Evolutionary conservation across 1,140 invertebrate genomes (phyloP), one percentile per base, ranked within the genome.

Genomic region (Brachionus paranguensis): DNA sequence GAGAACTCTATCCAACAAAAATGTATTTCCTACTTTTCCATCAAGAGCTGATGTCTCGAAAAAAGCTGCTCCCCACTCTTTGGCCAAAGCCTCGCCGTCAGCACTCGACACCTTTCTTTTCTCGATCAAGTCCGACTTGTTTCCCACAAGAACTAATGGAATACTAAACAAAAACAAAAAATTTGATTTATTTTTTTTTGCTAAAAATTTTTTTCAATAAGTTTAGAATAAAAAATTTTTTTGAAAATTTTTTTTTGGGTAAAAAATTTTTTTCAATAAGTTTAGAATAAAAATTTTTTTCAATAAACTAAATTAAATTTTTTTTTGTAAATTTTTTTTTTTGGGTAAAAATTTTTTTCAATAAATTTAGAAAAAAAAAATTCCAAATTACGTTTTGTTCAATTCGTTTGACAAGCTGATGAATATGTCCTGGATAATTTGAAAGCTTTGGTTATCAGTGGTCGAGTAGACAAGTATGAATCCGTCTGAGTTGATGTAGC

Each of bases 381-480:
- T 29, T 29, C 2, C 3, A n/a, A n/a, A n/a, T 37, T 76, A 76
- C 72, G n/a, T 41, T 43, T 41, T 68, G 53, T 64, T 81, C n/a
- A 81, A 27, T 47, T 81, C 78, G 41, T 43, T 55, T 2, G 37
- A 41, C 43, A 81, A 47, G 12, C 37, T 60, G 8, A 37, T 17
- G 41, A 64, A 81, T n/a, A 81, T 81, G 14, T 45, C 37, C 17
- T 41, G 6, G 29, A 81, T 55, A 3, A 45, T 81, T 41, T 81
- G 20, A 68, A 81, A 81, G 33, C 78, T 81, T 41, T 60, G 78
- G 33, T 29, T 14, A 45, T 81, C 78, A 11, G 78, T 29, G 17
- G 43, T 81, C 12, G 78, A 81, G 43, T 81, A 81, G 24, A 81
- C 50, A 11, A 81, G n/a, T 43, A 81, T 68, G 53, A 64, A 81